These are phyloP conservation scores for Chinchilla lanigera DNA, from an alignment of 2,113 vertebrate species.

Conservation along the genomic window DNA sequence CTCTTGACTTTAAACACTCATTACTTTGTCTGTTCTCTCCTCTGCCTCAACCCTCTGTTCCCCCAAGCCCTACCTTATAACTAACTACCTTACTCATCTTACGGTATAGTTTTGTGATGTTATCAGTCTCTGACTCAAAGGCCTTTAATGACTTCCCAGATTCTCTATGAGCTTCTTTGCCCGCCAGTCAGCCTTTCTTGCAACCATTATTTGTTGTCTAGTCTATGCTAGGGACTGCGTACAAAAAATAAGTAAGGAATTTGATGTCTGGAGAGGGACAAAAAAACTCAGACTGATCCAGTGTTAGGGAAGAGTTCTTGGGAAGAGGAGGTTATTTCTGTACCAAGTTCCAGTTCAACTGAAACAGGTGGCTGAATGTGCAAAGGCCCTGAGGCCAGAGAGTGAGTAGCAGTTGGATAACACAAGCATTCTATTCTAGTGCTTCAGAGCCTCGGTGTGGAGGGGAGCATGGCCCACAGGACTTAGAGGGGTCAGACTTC, in stretches of 20 bases:
- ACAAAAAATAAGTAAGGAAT: not conserved
- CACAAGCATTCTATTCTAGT: not conserved
- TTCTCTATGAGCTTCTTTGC: constrained; percentile 13
- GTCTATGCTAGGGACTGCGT: not conserved
- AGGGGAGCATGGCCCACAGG: too few relatives aligned
- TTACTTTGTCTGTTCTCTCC: not conserved
- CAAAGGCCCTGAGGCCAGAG: constrained; percentile 35
- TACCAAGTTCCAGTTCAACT: not conserved
- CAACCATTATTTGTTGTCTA: not conserved
- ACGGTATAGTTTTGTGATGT: not conserved
- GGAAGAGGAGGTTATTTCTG: not conserved
- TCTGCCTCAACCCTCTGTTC: not conserved
- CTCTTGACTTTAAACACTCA: not conserved
- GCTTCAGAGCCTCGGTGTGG: not conserved
- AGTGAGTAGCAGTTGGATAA: not conserved
- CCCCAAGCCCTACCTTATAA: not conserved
- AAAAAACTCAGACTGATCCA: not conserved
- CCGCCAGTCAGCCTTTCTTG: not conserved
- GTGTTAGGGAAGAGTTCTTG: not conserved
- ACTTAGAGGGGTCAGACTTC: not conserved
- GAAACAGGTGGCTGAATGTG: not conserved
- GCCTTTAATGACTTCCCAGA: not conserved
- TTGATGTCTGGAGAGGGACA: not conserved
- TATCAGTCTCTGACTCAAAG: constrained; percentile 26
- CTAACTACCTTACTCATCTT: constrained; percentile 22